These are phyloP conservation scores for Microcebus jonahi DNA, from an alignment of 2,113 vertebrate species.

Conservation along the genomic window DNA sequence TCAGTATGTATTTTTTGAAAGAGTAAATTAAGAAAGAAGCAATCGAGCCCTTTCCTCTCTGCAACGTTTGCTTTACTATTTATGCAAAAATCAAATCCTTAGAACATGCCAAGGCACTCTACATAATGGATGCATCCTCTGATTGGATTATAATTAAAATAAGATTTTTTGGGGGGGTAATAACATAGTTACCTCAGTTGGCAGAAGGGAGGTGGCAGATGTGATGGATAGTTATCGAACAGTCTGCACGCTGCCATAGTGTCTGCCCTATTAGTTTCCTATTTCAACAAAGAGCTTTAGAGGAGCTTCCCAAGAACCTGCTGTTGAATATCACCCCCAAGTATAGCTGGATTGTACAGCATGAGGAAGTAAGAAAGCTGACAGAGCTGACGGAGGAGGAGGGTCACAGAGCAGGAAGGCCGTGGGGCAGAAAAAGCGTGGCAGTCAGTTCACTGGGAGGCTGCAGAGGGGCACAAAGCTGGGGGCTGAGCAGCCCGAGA, in stretches of 20 bases:
- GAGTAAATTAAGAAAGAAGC: neutral
- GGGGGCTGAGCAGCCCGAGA: neutral
- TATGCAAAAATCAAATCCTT: constrained; percentile 65
- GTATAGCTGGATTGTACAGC: rapidly evolving
- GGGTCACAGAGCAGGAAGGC: neutral
- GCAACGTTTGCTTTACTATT: constrained; percentile 14
- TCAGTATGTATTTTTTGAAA: neutral
- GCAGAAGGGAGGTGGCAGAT: constrained; percentile 61
- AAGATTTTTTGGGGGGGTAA: constrained; percentile 24
- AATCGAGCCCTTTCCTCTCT: neutral
- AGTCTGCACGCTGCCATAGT: constrained; percentile 38
- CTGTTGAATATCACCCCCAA: neutral
- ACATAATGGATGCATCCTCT: constrained; percentile 68
- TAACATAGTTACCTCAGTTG: constrained; percentile 63
- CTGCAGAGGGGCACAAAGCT: rapidly evolving
- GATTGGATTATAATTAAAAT: constrained; percentile 74
- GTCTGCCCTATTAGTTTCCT: constrained; percentile 41
- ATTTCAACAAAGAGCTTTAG: neutral
- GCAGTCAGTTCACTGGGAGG: neutral
- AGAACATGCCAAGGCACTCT: constrained; percentile 61
- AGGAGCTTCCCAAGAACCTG: neutral
- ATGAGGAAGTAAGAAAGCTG: neutral
- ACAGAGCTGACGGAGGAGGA: neutral
- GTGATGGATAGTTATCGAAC: constrained; percentile 56
- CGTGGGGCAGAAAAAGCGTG: neutral